phyloP scores from a whole-genome alignment of 2,888 invertebrate species.

The Abrostola tripartita region DNA sequence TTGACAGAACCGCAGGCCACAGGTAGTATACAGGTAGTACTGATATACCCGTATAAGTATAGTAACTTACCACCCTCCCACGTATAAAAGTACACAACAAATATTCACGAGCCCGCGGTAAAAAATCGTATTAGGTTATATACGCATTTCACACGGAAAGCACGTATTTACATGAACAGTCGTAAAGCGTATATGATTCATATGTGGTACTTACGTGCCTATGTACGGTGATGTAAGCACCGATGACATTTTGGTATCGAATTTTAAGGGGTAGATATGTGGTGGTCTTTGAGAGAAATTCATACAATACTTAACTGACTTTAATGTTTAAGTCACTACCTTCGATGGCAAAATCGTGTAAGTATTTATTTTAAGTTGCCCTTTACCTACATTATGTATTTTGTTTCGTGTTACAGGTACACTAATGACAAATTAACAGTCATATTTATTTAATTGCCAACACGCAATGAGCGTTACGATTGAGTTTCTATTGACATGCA shows the following conservation, averaged over 20 bases:
- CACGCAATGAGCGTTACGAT: not conserved
- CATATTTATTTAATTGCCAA: not conserved
- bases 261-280: conserved; percentile 17
- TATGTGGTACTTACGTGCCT: conserved; percentile 24
- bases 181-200: conserved; percentile 46
- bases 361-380: not conserved
- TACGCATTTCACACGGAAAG: conserved; percentile 8
- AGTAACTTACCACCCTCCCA: not conserved
- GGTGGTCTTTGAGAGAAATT: not conserved
- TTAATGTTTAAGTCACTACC: too few species aligned
- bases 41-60: not conserved
- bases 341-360: too few species aligned
- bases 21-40: not conserved
- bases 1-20: not conserved
- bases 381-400: not conserved
- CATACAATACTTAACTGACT: not conserved
- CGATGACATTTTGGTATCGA: conserved; percentile 42
- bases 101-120: conserved; percentile 4
- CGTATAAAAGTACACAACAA: not conserved
- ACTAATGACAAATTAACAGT: not conserved
- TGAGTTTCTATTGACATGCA: not conserved
- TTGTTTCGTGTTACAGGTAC: conserved; percentile 1
- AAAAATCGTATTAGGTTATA: conserved; percentile 2
- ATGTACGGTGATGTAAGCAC: conserved; percentile 50
- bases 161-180: conserved; percentile 17